phyloP scores from a whole-genome alignment of 2,888 invertebrate genomes.

The Micoletzkya japonica region DNA sequence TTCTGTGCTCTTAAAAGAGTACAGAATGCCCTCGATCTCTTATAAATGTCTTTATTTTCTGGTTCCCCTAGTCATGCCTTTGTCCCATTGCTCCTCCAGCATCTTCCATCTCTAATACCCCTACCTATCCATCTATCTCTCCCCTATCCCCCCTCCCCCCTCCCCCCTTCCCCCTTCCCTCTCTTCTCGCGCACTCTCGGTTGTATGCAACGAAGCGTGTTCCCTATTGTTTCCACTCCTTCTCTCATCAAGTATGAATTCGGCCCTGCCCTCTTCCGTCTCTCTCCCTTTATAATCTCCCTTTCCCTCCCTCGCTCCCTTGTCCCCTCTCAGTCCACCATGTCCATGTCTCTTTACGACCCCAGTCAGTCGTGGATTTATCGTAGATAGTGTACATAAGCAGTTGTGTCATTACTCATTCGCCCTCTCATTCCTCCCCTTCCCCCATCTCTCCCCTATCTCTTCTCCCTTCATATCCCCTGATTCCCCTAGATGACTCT shows the following conservation, averaged over 20 bases:
- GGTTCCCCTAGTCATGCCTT: not conserved
- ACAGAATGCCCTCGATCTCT: not conserved
- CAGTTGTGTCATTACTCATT: too few relatives aligned
- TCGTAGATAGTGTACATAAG: too few relatives aligned
- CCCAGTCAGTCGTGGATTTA: too few relatives aligned
- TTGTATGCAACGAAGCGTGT: too few relatives aligned
- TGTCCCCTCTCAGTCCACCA: constrained; percentile 3
- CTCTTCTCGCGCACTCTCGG: not conserved
- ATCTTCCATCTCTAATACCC: too few relatives aligned
- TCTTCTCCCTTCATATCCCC: constrained; percentile 7
- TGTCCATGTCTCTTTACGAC: not conserved
- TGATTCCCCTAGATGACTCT: constrained; percentile 3
- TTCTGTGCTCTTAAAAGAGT: too few relatives aligned
- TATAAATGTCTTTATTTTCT: not conserved
- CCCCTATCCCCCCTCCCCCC: not conserved
- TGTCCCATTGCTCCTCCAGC: not conserved
- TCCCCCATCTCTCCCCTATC: too few relatives aligned
- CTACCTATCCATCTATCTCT: not conserved
- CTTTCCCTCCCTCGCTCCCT: constrained; percentile 6
- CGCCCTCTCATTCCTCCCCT: not conserved
- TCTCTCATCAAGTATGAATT: constrained; percentile 14
- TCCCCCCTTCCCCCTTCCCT: not conserved
- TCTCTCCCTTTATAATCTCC: constrained; percentile 9
- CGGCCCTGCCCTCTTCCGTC: constrained; percentile 1
- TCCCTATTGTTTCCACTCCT: not conserved